phyloP scores from a whole-genome alignment of 2,888 invertebrate species.

The Morpho helenor region DNA sequence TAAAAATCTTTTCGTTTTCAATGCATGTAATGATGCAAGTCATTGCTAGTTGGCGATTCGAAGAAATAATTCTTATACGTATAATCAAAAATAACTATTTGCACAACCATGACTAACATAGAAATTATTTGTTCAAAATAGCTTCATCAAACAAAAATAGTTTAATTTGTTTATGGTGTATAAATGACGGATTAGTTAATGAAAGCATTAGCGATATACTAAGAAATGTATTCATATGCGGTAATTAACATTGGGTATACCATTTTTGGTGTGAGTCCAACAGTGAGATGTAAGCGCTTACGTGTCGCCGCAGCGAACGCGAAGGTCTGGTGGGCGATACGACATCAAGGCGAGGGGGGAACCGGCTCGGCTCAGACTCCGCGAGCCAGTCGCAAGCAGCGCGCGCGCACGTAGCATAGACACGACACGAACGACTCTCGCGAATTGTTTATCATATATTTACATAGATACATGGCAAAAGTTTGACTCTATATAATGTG shows the following conservation, averaged over 20 bases:
- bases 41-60: background rate
- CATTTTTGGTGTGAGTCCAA: conserved; percentile 73
- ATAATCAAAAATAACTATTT: background rate
- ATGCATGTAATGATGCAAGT: too few species aligned
- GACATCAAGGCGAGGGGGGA: conserved; percentile 45
- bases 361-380: conserved; percentile 35
- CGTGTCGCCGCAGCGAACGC: conserved; percentile 46
- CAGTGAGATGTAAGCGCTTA: conserved; percentile 70
- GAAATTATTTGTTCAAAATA: background rate
- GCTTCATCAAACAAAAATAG: conserved; percentile 4
- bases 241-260: conserved; percentile 41
- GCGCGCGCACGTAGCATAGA: conserved; percentile 63
- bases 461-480: conserved; percentile 56
- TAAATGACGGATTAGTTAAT: conserved; percentile 7
- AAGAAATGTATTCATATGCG: conserved; percentile 22
- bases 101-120: background rate
- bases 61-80: background rate
- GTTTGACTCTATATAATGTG: conserved; percentile 62
- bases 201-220: conserved; percentile 10
- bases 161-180: background rate
- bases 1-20: too few species aligned
- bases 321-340: conserved; percentile 55
- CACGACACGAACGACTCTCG: conserved; percentile 75
- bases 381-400: conserved; percentile 68
- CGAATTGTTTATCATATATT: conserved; percentile 45